These are phyloP conservation scores for Serilophus lunatus DNA, from an alignment of 2,113 vertebrate species.

Conservation along the genomic window DNA sequence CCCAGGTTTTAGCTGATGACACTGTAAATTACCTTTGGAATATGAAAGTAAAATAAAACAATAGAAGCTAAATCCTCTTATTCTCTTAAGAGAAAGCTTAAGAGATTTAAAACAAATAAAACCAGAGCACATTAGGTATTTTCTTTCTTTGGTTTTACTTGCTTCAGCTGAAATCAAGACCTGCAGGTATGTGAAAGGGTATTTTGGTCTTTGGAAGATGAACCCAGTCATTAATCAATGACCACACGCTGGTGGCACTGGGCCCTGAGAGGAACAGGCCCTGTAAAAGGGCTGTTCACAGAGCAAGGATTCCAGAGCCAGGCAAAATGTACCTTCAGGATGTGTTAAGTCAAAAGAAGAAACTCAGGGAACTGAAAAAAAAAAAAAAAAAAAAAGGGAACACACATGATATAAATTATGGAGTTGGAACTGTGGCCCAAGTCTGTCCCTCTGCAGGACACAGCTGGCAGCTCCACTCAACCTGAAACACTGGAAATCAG, in stretches of 20 bases:
- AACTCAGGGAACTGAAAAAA: not conserved
- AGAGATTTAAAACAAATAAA: not conserved
- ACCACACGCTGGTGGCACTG: not conserved
- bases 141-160: not conserved
- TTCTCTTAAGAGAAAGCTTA: not conserved
- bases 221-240: not conserved
- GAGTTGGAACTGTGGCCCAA: not conserved
- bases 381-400: not conserved
- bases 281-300: not conserved
- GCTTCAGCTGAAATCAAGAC: not conserved
- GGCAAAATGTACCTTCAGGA: not conserved
- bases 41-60: not conserved
- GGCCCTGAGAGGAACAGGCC: not conserved
- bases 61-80: not conserved
- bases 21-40: not conserved
- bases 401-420: rapidly evolving
- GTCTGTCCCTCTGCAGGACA: rapidly evolving
- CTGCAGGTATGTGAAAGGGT: not conserved
- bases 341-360: rapidly evolving
- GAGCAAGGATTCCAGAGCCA: not conserved
- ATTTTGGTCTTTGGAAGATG: not conserved
- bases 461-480: not conserved
- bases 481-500: not conserved
- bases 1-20: not conserved
- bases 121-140: not conserved